Base-by-base conservation (phyloP, 1,140 invertebrate species). In the Prorops nasuta region DNA sequence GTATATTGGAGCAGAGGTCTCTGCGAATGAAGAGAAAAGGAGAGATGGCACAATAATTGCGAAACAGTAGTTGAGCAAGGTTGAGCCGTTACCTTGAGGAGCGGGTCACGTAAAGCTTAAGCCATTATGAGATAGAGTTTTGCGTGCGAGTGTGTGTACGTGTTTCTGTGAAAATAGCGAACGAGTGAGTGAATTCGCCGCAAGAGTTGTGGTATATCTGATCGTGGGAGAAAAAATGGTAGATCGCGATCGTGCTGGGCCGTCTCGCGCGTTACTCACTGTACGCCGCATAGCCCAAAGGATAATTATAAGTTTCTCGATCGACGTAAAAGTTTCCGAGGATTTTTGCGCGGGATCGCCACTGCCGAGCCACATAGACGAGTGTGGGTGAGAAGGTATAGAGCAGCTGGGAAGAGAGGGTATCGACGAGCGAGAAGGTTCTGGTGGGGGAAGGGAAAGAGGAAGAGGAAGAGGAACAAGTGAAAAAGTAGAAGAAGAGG, bases 241-340 rank as follows among this genome's bases (percentile, higher is more conserved):
- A 18, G 31, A 34, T 17, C 18, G 35, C 14, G 24, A 40, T 31
- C 32, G 15, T 31, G 14, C 18, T 38, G 41, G 37, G 15, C 15
- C 34, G 44, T 8, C 24, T 34, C 40, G 31, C 20, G 47, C 44
- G 53, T 54, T 48, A 57, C 54, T 45, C 46, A 10, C 46, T 51
- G 57, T 58, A 63, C 64, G 55, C 60, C 58, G 28, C 58, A 58
- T 65, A 63, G 56, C 58, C 56, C 38, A 45, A 45, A 58, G 51
- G 61, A 63, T 66, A 67, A 67, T 67, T 67, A 67, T 66, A 67
- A n/a, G 65, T 64, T 54, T 58, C 54, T 54, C 60, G 54, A 60
- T 64, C 54, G 51, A 56, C 51, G 49, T 54, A 53, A 53, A 55
- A 60, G 52, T 68, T 68, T 66, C 62, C 56, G 56, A 61, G 64